Evolutionary conservation across 2,888 invertebrate genomes (phyloP).

Genomic region (Lasioglossum vierecki): DNA sequence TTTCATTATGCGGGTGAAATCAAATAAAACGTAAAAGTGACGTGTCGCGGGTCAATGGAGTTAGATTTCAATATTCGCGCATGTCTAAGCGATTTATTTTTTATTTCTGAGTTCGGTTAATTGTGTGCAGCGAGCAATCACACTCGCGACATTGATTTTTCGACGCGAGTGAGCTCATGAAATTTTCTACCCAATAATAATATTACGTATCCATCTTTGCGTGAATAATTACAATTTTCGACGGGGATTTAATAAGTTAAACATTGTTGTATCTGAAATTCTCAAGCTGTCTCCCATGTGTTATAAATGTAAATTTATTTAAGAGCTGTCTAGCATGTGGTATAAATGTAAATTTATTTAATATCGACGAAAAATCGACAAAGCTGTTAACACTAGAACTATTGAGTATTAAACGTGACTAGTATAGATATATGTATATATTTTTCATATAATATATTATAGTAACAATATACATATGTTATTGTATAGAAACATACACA

Average conservation of each 20-base stretch:
- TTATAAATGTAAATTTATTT: background rate
- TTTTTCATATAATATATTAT: background rate
- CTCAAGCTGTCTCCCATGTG: background rate
- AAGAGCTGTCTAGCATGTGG: background rate
- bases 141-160: background rate
- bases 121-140: background rate
- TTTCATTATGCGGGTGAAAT: constrained; percentile 18
- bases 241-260: background rate
- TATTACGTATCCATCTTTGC: background rate
- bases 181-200: background rate
- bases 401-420: background rate
- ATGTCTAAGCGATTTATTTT: constrained; percentile 30
- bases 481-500: too few species aligned
- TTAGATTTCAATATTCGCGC: constrained; percentile 36
- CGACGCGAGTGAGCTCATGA: background rate
- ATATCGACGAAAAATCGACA: background rate
- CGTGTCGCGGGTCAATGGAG: constrained; percentile 14
- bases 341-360: background rate
- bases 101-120: background rate
- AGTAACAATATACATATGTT: too few species aligned
- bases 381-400: background rate
- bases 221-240: background rate
- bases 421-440: background rate
- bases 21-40: constrained; percentile 25
- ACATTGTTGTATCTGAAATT: background rate